Conservation (phyloP, 1,140 invertebrate species). For the Lordiphosa mommai region DNA sequence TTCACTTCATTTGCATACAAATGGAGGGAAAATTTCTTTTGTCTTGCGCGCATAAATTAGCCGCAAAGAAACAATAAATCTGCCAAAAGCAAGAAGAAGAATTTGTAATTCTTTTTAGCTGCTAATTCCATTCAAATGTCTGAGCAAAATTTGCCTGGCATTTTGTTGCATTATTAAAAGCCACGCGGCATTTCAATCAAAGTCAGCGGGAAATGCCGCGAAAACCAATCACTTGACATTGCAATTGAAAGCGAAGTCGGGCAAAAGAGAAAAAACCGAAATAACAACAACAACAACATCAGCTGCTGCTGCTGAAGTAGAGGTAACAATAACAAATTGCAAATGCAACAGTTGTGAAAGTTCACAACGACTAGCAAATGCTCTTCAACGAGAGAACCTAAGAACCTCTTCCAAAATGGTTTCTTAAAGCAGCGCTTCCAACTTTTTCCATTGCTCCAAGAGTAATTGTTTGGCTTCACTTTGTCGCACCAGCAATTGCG, state of each 20-base stretch:
- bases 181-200: slow-evolving; percentile 53
- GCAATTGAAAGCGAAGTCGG: slow-evolving; percentile 53
- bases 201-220: slow-evolving; percentile 24
- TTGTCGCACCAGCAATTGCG: no score
- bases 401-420: no score
- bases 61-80: slow-evolving; percentile 21
- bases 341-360: not conserved
- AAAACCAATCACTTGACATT: slow-evolving; percentile 69
- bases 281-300: slow-evolving; percentile 39
- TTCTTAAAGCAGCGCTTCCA: no score
- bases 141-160: slow-evolving; percentile 20
- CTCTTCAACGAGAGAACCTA: no score
- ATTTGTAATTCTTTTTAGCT: no score
- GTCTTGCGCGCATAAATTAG: slow-evolving; percentile 50
- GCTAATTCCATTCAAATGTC: slow-evolving; percentile 65
- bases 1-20: slow-evolving; percentile 73
- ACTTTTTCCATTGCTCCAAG: no score
- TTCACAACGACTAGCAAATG: no score
- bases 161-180: slow-evolving; percentile 58
- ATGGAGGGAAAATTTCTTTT: slow-evolving; percentile 35
- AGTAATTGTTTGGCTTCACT: no score
- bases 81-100: no score
- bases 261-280: slow-evolving; percentile 15
- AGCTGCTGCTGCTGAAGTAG: not conserved
- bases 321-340: not conserved